These are phyloP conservation scores for Julus scandinavius DNA, from an alignment of 2,888 invertebrate species.

Conservation along the genomic window DNA sequence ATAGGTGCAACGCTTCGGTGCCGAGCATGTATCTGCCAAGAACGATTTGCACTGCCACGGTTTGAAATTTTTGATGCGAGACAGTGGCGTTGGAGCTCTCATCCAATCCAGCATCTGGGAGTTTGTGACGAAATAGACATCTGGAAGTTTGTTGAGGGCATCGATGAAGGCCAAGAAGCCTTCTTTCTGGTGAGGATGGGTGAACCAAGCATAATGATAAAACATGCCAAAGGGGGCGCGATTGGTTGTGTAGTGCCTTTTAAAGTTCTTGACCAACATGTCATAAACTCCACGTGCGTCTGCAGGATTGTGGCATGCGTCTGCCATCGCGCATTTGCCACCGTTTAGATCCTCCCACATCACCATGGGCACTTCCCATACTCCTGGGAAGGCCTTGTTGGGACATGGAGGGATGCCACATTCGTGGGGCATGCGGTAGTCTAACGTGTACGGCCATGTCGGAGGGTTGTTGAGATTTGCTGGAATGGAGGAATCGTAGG, in stretches of 20 bases:
- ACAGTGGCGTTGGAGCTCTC: conserved; percentile 87
- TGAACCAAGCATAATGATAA: conserved; percentile 96
- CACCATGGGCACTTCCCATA: conserved; percentile 97
- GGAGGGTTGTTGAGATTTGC: conserved; percentile 93
- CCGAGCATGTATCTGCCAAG: conserved; percentile 52
- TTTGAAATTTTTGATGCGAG: conserved; percentile 82
- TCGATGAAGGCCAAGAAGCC: conserved; percentile 94
- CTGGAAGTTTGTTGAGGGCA: conserved; percentile 87
- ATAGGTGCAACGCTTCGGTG: conserved; percentile 56
- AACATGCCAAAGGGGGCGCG: conserved; percentile 92
- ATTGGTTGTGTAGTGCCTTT: conserved; percentile 92
- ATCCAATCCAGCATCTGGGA: conserved; percentile 97
- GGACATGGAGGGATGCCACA: conserved; percentile 97
- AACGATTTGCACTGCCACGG: conserved; percentile 80
- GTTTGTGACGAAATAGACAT: conserved; percentile 90
- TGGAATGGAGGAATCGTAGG: conserved; percentile 95
- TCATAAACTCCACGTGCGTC: conserved; percentile 89
- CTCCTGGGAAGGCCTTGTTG: conserved; percentile 88
- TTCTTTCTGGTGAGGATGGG: conserved; percentile 92
- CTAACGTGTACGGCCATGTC: conserved; percentile 95
- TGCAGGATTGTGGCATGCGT: conserved; percentile 91
- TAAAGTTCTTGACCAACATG: conserved; percentile 90
- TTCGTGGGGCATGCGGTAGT: conserved; percentile 94
- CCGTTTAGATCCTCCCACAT: conserved; percentile 97
- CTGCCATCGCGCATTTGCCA: conserved; percentile 94